These are phyloP conservation scores for Drosophila nasuta DNA, from an alignment of 1,140 invertebrate species.

Conservation along the genomic window DNA sequence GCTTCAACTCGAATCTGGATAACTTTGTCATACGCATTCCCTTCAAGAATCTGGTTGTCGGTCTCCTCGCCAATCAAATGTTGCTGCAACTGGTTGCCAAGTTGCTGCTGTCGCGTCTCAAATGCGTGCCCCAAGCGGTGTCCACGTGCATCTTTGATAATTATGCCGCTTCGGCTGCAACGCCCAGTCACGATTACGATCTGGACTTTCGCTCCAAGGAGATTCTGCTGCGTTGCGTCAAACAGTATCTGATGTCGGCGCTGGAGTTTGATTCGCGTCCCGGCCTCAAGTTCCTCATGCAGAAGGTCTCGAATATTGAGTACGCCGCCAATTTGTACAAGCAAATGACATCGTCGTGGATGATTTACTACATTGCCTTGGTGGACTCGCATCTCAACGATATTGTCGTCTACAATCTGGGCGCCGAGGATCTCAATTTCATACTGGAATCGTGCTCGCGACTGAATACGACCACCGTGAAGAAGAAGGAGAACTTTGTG, in stretches of 20 bases:
- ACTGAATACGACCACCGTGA: conserved; percentile 85
- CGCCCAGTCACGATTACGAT: conserved; percentile 86
- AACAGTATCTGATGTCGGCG: conserved; percentile 92
- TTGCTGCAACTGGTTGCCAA: conserved; percentile 95
- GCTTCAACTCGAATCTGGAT: conserved; percentile 90
- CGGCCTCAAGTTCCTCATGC: conserved; percentile 95
- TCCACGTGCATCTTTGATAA: conserved; percentile 84
- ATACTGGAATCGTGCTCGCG: conserved; percentile 87
- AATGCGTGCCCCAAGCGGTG: conserved; percentile 80
- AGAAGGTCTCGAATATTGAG: conserved; percentile 95
- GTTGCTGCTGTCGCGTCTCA: conserved; percentile 90
- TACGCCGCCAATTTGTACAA: conserved; percentile 96
- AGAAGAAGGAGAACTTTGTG: conserved; percentile 87
- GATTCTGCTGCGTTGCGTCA: conserved; percentile 90
- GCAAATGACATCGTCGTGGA: conserved; percentile 96
- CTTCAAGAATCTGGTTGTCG: conserved; percentile 93
- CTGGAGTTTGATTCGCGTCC: conserved; percentile 95
- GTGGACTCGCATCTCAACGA: conserved; percentile 92
- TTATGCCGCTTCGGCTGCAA: conserved; percentile 83
- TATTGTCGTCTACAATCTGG: conserved; percentile 87
- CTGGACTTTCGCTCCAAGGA: conserved; percentile 85
- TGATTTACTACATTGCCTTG: conserved; percentile 94
- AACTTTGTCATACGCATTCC: conserved; percentile 93
- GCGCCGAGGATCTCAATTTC: conserved; percentile 88
- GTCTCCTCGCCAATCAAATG: conserved; percentile 95